Evolutionary conservation across 2,113 vertebrate genomes (phyloP).

Genomic region (Colius striatus): DNA sequence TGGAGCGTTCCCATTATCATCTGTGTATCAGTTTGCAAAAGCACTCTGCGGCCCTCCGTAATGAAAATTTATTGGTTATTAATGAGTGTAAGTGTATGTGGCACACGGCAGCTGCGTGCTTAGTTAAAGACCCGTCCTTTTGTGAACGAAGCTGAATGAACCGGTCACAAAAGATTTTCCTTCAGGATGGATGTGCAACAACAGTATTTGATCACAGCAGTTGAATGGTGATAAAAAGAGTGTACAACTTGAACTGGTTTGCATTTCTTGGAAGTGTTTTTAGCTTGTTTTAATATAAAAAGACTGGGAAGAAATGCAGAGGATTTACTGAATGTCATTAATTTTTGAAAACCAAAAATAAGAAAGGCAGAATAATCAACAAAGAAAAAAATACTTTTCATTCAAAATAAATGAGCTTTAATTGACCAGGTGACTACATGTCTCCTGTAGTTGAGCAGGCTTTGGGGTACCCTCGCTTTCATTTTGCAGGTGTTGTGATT

Average conservation of each 20-base stretch:
- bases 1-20: constrained; percentile 45
- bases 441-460: not conserved
- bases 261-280: not conserved
- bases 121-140: not conserved
- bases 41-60: not conserved
- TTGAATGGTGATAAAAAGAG: not conserved
- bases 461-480: accelerated
- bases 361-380: not conserved
- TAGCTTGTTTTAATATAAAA: not conserved
- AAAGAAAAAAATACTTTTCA: not conserved
- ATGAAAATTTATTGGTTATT: constrained; percentile 55
- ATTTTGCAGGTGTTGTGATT: not conserved
- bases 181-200: not conserved
- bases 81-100: constrained; percentile 23
- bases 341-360: not conserved
- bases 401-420: not conserved
- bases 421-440: not conserved
- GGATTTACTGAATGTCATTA: not conserved
- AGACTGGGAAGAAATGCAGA: not conserved
- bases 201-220: not conserved
- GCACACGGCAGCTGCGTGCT: not conserved
- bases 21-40: constrained; percentile 6
- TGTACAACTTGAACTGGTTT: not conserved
- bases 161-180: not conserved
- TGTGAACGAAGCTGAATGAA: constrained; percentile 30